A percentile compares a stretch with the other conserved stretches of the same genome.
phyloP scores from a whole-genome alignment of 1,140 invertebrate genomes.

The Cyrtorhinus lividipennis region DNA sequence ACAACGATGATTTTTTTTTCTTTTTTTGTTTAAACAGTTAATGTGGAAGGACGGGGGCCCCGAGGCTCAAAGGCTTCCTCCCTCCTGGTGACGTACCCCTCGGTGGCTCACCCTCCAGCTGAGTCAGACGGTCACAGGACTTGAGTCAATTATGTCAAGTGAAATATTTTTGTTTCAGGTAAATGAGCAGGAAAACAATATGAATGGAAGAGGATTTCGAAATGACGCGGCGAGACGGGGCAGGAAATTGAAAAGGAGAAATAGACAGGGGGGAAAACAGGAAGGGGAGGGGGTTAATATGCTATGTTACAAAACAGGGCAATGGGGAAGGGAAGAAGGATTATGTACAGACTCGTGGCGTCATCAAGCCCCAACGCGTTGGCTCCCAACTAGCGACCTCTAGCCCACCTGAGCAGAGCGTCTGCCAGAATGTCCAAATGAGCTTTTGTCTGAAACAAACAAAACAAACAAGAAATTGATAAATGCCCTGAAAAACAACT shows the following conservation, averaged over 20 bases:
- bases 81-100: constrained; percentile 9
- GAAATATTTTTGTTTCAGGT: too few species aligned
- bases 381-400: constrained; percentile 53
- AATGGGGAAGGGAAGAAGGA: background rate
- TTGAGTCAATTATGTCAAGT: background rate
- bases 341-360: constrained; percentile 1
- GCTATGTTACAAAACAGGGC: background rate
- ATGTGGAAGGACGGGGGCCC: constrained; percentile 2
- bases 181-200: too few species aligned
- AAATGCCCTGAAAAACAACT: too few species aligned
- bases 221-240: background rate
- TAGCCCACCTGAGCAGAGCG: constrained; percentile 78
- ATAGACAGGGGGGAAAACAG: background rate
- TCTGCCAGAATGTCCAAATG: constrained; percentile 86
- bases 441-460: constrained; percentile 70
- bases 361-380: background rate
- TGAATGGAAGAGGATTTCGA: background rate
- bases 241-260: background rate
- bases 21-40: too few species aligned
- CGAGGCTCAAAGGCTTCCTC: constrained; percentile 9
- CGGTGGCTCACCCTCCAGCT: constrained; percentile 1
- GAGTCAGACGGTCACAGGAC: background rate
- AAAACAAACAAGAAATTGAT: constrained; percentile 27
- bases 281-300: background rate
- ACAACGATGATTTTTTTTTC: too few species aligned